A percentile compares a stretch with the other conserved stretches of the same genome.
These are phyloP conservation scores for Leptosomus discolor DNA, from an alignment of 2,113 vertebrate genomes.

Conservation along the genomic window DNA sequence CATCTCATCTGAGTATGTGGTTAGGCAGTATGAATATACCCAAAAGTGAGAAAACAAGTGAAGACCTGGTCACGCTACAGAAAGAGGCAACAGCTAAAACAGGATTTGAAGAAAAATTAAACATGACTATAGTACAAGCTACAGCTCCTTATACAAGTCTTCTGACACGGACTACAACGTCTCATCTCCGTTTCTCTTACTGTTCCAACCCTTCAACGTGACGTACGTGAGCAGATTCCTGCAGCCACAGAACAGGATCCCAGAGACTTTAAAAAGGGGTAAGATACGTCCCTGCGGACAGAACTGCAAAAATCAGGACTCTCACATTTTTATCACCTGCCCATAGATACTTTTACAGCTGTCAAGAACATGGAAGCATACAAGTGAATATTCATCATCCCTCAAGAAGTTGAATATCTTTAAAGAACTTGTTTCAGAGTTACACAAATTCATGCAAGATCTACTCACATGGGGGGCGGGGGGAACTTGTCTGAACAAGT, in stretches of 20 bases:
- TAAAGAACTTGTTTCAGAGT: background rate
- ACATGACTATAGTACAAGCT: background rate
- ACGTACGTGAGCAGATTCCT: background rate
- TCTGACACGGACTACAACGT: background rate
- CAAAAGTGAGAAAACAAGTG: background rate
- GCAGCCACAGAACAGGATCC: background rate
- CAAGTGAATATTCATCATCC: background rate
- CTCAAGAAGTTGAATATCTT: background rate
- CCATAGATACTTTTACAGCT: background rate
- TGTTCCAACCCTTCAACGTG: background rate
- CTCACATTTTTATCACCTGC: background rate
- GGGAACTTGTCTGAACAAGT: slow-evolving; percentile 15
- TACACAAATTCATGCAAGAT: background rate
- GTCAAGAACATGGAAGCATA: background rate
- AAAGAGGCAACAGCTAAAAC: background rate
- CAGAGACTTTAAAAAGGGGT: background rate
- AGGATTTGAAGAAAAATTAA: background rate
- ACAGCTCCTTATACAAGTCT: background rate
- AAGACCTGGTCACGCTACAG: background rate
- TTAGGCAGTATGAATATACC: background rate
- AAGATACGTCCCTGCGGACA: background rate
- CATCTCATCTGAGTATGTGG: background rate
- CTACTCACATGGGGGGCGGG: background rate
- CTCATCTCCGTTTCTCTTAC: background rate
- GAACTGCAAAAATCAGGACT: background rate